phyloP scores from a whole-genome alignment of 2,888 invertebrate genomes.

The Brachynemurus nebulosus region DNA sequence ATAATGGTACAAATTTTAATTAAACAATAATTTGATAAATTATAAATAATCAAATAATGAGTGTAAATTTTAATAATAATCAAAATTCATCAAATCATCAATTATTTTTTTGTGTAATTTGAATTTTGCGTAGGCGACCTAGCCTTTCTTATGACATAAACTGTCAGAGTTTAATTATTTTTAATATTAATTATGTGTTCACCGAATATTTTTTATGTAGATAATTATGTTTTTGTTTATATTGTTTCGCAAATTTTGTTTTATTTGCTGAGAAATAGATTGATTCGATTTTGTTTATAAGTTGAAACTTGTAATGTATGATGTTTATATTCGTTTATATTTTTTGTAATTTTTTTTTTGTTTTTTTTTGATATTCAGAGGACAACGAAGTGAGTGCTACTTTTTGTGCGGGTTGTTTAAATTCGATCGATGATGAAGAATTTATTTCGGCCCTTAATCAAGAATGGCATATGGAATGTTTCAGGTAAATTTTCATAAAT shows the following conservation, averaged over 20 bases:
- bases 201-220: background rate
- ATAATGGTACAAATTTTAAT: slow-evolving; percentile 8
- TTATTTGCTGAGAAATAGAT: background rate
- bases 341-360: background rate
- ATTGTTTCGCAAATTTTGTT: background rate
- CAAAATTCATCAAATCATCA: background rate
- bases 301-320: background rate
- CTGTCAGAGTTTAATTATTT: slow-evolving; percentile 1
- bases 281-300: background rate
- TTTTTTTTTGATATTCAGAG: slow-evolving; percentile 2
- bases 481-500: slow-evolving; percentile 42
- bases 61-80: background rate
- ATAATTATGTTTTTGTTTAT: background rate
- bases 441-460: slow-evolving; percentile 68
- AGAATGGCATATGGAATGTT: slow-evolving; percentile 83
- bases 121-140: slow-evolving; percentile 9
- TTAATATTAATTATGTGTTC: background rate
- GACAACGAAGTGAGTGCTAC: slow-evolving; percentile 5
- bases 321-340: background rate
- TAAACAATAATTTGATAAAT: background rate
- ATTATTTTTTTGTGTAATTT: slow-evolving; percentile 2
- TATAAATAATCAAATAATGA: too few species aligned
- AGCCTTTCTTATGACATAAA: slow-evolving; percentile 5
- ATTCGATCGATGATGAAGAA: slow-evolving; percentile 59
- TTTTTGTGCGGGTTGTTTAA: slow-evolving; percentile 60